These are phyloP conservation scores for Argyra leucocephala DNA, from an alignment of 2,888 invertebrate genomes.

Conservation along the genomic window DNA sequence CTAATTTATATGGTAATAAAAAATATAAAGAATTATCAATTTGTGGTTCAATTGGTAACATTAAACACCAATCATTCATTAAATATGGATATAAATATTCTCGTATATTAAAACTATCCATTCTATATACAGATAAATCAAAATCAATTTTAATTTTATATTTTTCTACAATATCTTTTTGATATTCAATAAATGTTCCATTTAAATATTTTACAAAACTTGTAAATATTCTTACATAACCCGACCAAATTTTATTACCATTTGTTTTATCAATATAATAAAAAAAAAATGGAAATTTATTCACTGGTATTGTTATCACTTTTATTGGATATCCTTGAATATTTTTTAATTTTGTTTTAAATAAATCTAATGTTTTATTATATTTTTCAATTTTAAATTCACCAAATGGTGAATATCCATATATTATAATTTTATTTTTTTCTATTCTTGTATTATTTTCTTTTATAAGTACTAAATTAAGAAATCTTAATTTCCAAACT, in stretches of 20 bases:
- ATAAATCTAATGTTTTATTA: not conserved
- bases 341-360: not conserved
- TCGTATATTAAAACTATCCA: not conserved
- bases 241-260: not conserved
- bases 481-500: not conserved
- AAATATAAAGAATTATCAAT: not conserved
- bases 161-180: not conserved
- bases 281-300: not conserved
- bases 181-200: not conserved
- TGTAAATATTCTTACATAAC: not conserved
- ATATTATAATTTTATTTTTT: no score
- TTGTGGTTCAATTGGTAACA: not conserved
- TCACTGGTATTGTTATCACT: not conserved
- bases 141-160: not conserved
- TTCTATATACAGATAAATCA: not conserved
- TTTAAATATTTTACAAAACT: not conserved
- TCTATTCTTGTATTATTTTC: no score
- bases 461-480: not conserved
- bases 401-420: no score
- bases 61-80: not conserved
- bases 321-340: not conserved
- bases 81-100: not conserved
- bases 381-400: not conserved
- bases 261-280: not conserved
- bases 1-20: not conserved